Percentiles rank a stretch among this genome's conserved stretches.
Conservation (phyloP, 2,797 vertebrate species). For the Scyliorhinus canicula region DNA sequence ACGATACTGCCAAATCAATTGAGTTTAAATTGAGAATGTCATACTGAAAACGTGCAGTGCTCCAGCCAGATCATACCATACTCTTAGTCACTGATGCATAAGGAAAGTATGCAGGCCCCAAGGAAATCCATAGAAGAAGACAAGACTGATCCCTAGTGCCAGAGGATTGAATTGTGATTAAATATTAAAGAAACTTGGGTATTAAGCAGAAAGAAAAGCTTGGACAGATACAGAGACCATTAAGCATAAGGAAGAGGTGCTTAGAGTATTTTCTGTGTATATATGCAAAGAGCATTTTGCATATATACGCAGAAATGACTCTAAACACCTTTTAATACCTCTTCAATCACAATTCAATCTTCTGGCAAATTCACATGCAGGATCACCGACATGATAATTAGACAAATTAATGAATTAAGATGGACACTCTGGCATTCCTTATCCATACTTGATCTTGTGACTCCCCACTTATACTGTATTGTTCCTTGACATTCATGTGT, state of each 20-base stretch:
- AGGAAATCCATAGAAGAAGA: not conserved
- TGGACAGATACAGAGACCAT: not conserved
- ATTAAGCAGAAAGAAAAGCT: not conserved
- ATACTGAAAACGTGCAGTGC: not conserved
- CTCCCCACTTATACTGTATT: not conserved
- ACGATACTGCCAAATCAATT: not conserved
- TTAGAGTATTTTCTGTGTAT: not conserved
- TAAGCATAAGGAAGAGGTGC: not conserved
- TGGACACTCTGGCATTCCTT: not conserved
- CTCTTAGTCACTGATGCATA: not conserved
- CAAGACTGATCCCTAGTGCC: not conserved
- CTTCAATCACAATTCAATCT: no score
- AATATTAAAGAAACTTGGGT: not conserved
- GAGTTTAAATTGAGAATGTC: not conserved
- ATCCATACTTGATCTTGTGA: not conserved
- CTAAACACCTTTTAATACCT: no score
- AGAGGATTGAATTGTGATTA: not conserved
- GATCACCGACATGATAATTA: no score
- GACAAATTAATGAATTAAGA: not conserved
- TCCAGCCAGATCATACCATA: not conserved
- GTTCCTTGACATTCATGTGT: not conserved
- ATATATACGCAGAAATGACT: no score
- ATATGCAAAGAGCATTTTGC: no score
- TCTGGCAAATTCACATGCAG: no score
- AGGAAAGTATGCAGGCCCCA: not conserved